Percentiles rank a stretch among this genome's conserved stretches.
phyloP scores from a whole-genome alignment of 2,113 vertebrate species.

The Bubo blakistoni region DNA sequence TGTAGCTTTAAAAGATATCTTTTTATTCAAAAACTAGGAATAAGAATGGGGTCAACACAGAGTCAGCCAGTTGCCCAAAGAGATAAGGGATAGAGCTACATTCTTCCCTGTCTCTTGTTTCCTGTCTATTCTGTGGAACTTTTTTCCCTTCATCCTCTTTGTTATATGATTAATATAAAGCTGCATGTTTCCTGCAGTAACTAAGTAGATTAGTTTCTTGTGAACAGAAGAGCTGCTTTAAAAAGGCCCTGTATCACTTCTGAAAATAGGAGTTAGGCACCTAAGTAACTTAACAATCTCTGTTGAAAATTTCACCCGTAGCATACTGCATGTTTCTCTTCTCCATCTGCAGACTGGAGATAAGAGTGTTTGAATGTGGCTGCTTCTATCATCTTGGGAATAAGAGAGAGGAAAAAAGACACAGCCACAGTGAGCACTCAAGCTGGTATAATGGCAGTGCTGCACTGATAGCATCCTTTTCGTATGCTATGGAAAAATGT shows the following conservation, averaged over 20 bases:
- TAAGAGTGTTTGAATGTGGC: slow-evolving; percentile 28
- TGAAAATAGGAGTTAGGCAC: slow-evolving; percentile 32
- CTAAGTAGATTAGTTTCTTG: slow-evolving; percentile 45
- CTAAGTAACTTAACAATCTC: slow-evolving; percentile 21
- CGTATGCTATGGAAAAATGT: background rate
- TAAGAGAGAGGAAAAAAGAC: background rate
- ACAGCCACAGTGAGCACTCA: background rate
- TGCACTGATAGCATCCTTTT: background rate
- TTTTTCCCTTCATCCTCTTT: slow-evolving; percentile 5
- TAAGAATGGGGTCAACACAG: background rate
- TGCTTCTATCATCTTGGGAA: slow-evolving; percentile 5
- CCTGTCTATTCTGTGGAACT: background rate
- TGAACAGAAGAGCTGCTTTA: slow-evolving; percentile 15
- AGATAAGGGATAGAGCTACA: background rate
- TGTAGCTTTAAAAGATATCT: background rate
- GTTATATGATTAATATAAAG: slow-evolving; percentile 31
- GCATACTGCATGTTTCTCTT: background rate
- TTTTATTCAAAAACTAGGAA: background rate
- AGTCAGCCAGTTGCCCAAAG: background rate
- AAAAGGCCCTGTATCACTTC: slow-evolving; percentile 8
- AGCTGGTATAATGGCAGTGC: background rate
- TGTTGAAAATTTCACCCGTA: slow-evolving; percentile 16
- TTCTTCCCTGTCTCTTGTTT: background rate
- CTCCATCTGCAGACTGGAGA: slow-evolving; percentile 30
- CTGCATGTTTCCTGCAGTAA: slow-evolving; percentile 14